Percentiles rank a stretch among this genome's conserved stretches.
These are phyloP conservation scores for Ashinkailepas kermadecensis DNA, from an alignment of 2,888 invertebrate species.

Conservation along the genomic window DNA sequence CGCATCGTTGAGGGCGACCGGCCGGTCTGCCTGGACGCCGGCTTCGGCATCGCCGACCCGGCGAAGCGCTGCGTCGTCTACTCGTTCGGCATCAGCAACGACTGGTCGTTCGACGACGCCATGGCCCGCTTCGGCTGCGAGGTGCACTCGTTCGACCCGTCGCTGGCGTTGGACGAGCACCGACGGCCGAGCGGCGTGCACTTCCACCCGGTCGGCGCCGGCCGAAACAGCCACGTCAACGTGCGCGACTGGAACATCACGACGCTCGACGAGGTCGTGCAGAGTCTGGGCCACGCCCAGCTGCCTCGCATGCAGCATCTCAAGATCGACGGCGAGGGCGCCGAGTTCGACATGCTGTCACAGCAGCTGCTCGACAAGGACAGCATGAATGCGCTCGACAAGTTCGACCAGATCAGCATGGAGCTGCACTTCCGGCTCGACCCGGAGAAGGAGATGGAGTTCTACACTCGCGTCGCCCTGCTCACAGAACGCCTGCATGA, in stretches of 20 bases:
- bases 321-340: constrained; percentile 43
- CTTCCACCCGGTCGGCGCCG: constrained; percentile 33
- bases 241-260: constrained; percentile 38
- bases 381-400: background rate
- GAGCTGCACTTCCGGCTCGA: constrained; percentile 3
- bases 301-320: constrained; percentile 40
- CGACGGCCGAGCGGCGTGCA: constrained; percentile 36
- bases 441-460: background rate
- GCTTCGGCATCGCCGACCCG: background rate
- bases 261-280: constrained; percentile 38
- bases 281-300: constrained; percentile 38
- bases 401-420: constrained; percentile 16
- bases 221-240: background rate
- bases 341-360: constrained; percentile 38
- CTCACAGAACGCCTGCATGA: background rate
- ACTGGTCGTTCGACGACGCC: constrained; percentile 34
- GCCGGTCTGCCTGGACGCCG: constrained; percentile 26
- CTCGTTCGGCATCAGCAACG: constrained; percentile 31
- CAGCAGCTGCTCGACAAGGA: constrained; percentile 9
- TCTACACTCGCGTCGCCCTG: background rate
- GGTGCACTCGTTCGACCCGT: constrained; percentile 41
- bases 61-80: constrained; percentile 25
- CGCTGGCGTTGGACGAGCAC: constrained; percentile 26
- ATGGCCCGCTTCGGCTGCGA: constrained; percentile 36
- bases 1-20: constrained; percentile 20